Conservation (phyloP, 2,888 invertebrate species). For the Nomada goodeniana region DNA sequence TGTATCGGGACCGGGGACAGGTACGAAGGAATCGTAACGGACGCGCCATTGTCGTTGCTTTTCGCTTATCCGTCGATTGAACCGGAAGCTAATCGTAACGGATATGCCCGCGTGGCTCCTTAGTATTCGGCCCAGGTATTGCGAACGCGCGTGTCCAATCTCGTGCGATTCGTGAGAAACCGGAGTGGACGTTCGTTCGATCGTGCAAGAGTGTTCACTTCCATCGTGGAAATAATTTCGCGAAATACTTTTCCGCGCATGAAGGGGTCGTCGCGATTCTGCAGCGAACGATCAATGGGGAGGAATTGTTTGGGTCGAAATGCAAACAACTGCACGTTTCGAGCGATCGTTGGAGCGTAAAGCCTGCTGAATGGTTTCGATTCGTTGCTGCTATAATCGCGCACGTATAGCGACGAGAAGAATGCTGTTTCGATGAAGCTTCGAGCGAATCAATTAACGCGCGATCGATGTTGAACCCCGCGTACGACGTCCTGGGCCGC, state of each 20-base stretch:
- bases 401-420: neutral
- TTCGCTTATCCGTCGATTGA: constrained; percentile 1
- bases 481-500: neutral
- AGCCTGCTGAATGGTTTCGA: neutral
- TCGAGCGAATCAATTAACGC: neutral
- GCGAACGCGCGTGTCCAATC: too few species aligned
- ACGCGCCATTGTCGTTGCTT: neutral
- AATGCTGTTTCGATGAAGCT: neutral
- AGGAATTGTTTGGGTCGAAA: too few species aligned
- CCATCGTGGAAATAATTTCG: too few species aligned
- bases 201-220: too few species aligned
- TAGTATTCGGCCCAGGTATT: neutral
- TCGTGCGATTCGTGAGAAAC: too few species aligned
- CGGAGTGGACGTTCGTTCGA: too few species aligned
- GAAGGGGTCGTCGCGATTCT: neutral
- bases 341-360: neutral
- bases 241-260: too few species aligned
- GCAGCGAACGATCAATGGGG: neutral
- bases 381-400: neutral
- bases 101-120: constrained; percentile 10
- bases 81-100: constrained; percentile 22
- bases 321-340: neutral
- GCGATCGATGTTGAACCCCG: constrained; percentile 7
- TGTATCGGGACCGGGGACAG: too few species aligned
- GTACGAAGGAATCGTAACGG: too few species aligned